A percentile compares a stretch with the other conserved stretches of the same genome.
These are phyloP conservation scores for Reticulitermes speratus DNA, from an alignment of 1,140 invertebrate genomes.

Conservation along the genomic window DNA sequence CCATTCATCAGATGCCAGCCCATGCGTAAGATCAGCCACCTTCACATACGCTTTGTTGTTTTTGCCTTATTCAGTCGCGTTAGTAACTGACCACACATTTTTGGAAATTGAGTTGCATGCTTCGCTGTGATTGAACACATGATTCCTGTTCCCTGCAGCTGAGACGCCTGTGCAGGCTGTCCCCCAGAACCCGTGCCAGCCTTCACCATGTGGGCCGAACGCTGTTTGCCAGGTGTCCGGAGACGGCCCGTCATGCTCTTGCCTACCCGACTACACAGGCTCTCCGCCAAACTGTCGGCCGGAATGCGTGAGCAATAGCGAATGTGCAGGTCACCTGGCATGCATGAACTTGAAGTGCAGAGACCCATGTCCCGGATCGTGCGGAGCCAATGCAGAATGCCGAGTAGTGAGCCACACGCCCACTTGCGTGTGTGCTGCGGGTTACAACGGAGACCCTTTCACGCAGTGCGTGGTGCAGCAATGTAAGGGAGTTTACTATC, in stretches of 20 bases:
- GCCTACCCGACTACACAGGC: constrained; percentile 52
- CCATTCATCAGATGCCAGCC: constrained; percentile 50
- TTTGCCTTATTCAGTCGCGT: neutral
- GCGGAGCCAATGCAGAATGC: constrained; percentile 62
- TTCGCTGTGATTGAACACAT: constrained; percentile 51
- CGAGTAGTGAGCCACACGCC: constrained; percentile 61
- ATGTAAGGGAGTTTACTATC: constrained; percentile 39
- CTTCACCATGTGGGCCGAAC: constrained; percentile 58
- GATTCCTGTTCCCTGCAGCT: neutral
- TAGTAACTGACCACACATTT: too few species aligned
- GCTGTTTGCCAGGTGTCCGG: constrained; percentile 53
- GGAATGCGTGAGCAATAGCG: constrained; percentile 53
- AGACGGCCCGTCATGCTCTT: constrained; percentile 53
- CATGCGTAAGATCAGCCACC: constrained; percentile 32
- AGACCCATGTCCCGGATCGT: constrained; percentile 55
- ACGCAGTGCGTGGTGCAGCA: constrained; percentile 49
- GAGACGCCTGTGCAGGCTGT: constrained; percentile 40
- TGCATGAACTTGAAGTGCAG: constrained; percentile 55
- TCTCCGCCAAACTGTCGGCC: constrained; percentile 55
- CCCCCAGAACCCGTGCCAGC: constrained; percentile 52
- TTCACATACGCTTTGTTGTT: neutral
- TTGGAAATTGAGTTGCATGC: neutral
- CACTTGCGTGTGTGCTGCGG: constrained; percentile 46
- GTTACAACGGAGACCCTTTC: constrained; percentile 49
- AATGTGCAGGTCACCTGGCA: constrained; percentile 50